Percentiles rank a stretch among this genome's conserved stretches.
Conservation (phyloP, 2,888 invertebrate genomes). For the Oithona nana region DNA sequence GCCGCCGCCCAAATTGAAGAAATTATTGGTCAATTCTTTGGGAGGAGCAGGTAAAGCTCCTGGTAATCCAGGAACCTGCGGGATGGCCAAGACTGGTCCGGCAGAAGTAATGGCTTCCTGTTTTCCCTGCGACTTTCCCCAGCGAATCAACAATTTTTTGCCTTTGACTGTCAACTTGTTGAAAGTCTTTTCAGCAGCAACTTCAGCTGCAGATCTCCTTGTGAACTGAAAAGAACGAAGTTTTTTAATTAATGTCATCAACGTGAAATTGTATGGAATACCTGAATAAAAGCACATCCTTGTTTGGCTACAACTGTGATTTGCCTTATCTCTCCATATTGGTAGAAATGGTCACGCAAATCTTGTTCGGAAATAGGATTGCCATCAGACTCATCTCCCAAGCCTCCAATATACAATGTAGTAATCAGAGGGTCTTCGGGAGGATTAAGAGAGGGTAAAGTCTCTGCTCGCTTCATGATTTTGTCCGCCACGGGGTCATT, state of each 20-base stretch:
- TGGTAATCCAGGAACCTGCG: conserved; percentile 58
- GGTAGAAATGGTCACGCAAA: conserved; percentile 79
- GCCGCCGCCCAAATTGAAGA: conserved; percentile 38
- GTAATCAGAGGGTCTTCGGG: conserved; percentile 93
- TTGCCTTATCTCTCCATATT: conserved; percentile 90
- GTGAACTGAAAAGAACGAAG: conserved; percentile 40
- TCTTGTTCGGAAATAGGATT: conserved; percentile 20
- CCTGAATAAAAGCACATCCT: conserved; percentile 75
- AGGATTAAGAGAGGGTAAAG: conserved; percentile 80
- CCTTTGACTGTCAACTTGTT: conserved; percentile 73
- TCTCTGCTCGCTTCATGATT: conserved; percentile 65
- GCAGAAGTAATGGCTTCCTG: conserved; percentile 28
- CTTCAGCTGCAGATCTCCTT: conserved; percentile 66
- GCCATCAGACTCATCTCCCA: conserved; percentile 8
- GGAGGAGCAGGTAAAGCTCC: conserved; percentile 45
- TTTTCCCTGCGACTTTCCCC: conserved; percentile 86
- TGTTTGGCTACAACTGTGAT: conserved; percentile 79
- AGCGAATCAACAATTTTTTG: conserved; percentile 82
- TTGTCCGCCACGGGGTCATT: conserved; percentile 94
- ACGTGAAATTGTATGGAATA: background rate
- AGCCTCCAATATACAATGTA: conserved; percentile 73
- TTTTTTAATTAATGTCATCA: background rate
- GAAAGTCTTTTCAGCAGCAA: conserved; percentile 85
- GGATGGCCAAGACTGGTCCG: conserved; percentile 28
- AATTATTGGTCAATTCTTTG: conserved; percentile 38